Conservation (phyloP, 2,797 vertebrate genomes). For the Hydrolagus colliei region DNA sequence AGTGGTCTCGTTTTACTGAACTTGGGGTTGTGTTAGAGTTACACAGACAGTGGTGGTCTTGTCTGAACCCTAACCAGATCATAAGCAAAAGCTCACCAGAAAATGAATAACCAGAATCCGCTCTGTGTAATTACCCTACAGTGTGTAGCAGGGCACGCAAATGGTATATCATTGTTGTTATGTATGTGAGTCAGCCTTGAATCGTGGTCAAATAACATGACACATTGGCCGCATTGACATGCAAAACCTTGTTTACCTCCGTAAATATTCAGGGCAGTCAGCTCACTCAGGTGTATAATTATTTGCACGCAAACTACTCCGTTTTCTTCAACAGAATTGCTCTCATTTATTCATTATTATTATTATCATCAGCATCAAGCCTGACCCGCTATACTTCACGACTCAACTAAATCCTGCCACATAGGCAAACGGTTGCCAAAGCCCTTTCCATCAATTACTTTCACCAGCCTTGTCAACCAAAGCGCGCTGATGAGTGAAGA, state of each 20-base stretch:
- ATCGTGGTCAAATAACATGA: neutral
- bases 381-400: too few relatives aligned
- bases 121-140: neutral
- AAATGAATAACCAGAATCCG: neutral
- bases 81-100: neutral
- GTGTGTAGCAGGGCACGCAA: neutral
- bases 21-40: neutral
- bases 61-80: slow-evolving; percentile 1
- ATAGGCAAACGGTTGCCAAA: neutral
- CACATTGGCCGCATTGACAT: neutral
- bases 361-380: neutral
- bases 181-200: neutral
- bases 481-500: too few relatives aligned
- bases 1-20: too few relatives aligned
- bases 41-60: neutral
- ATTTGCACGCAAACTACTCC: neutral
- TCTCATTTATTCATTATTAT: neutral
- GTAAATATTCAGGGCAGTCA: neutral
- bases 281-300: neutral
- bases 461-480: neutral
- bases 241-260: neutral
- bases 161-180: neutral
- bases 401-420: neutral
- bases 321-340: neutral
- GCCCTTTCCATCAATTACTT: neutral